Conservation (phyloP, 2,113 vertebrate species). For the Heterocephalus glaber region DNA sequence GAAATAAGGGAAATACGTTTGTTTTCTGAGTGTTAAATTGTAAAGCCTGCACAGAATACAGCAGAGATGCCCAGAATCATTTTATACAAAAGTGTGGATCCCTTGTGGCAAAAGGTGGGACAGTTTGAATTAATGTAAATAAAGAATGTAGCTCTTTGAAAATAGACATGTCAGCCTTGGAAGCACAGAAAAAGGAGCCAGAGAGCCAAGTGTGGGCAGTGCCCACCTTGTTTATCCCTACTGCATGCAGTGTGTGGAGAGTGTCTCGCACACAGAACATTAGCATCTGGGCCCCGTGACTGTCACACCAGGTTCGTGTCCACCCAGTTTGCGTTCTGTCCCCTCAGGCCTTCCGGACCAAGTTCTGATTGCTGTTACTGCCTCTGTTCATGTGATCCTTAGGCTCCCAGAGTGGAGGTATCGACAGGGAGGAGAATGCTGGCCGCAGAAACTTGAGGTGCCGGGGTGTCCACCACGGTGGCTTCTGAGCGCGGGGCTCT, state of each 20-base stretch:
- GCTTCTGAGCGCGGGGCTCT: not conserved
- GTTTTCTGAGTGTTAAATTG: not conserved
- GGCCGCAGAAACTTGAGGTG: not conserved
- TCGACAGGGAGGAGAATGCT: not conserved
- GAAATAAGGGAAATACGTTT: not conserved
- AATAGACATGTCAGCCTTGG: not conserved
- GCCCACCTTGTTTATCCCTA: not conserved
- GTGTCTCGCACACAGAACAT: not conserved
- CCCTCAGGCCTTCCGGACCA: not conserved
- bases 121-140: not conserved
- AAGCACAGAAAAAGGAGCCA: not conserved
- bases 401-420: not conserved
- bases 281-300: not conserved
- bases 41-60: not conserved
- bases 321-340: not conserved
- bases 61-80: not conserved
- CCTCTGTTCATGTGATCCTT: not conserved
- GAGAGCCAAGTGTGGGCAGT: not conserved
- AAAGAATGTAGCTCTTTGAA: not conserved
- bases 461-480: not conserved
- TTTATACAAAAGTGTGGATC: not conserved
- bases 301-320: not conserved
- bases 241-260: not conserved
- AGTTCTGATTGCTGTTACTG: not conserved
- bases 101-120: not conserved